Base-by-base conservation (phyloP, 2,113 vertebrate species). In the Chascanopsetta lugubris region DNA sequence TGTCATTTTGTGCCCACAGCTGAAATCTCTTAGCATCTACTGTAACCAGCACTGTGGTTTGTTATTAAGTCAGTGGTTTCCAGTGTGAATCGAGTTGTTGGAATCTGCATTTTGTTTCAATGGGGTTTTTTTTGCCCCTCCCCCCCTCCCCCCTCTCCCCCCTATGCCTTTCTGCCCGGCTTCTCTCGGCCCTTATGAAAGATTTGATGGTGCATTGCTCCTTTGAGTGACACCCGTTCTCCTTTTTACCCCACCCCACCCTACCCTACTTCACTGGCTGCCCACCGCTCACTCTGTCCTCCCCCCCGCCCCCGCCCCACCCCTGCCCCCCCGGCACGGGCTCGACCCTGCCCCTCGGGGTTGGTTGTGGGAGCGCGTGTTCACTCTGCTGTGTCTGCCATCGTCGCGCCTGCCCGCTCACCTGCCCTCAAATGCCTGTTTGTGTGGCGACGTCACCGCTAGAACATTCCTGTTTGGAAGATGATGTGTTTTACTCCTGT, bases 31-130 rank as follows among this genome's bases (percentile, higher is more conserved):
- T 89, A 90, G 88, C 91, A 85, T 93, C 88, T 90, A 86, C 83
- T 91, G 87, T 89, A 88, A 88, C 79, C 91, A 90, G 89, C 89
- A 91, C 90, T 92, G 92, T 92, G 90, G 90, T 92, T 89, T 88
- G 87, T 88, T 87, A 77, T 80, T 83, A 79, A 83, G 87, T 91
- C 85, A 88, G 90, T 92, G 90, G 89, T 90, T 86, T 91, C 87
- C 85, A 59, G 85, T 90, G 90, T 92, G 89, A 91, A 77, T 89
- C 80, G 15, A 91, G 85, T 91, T 87, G 86, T 92, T 85, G 87
- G 90, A 85, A 83, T 87, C 82, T 86, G 87, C 84, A 64, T 89
- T 90, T 90, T 78, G 47, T 85, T 90, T 86, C 50, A 53, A 61
- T 87, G 75, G 68, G 34, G 34, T 36, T 36, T 84, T 89, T 86